Evolutionary conservation across 1,140 invertebrate species (phyloP), one percentile per base, ranked within the genome.

Genomic region (Temnothorax longispinosus): DNA sequence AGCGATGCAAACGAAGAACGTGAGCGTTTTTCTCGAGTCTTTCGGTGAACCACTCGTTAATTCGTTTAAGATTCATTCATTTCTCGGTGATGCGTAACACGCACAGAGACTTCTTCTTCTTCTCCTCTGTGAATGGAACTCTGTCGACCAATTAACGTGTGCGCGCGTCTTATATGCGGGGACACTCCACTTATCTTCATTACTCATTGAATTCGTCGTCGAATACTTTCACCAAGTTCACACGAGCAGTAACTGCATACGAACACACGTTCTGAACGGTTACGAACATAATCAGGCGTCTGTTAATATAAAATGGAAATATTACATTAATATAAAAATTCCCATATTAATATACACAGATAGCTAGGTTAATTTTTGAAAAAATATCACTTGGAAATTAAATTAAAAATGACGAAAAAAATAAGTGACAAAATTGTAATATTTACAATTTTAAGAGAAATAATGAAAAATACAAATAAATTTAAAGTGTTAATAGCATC

Each of bases 121-220:
- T 78, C 58, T 27, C 27, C 27, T 52, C 32, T 41, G 8, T 81
- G 47, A 81, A 81, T 71, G 21, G 10, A 71, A 54, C 64, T 56
- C 64, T 81, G 65, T 81, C 77, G 35, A 54, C 64, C 77, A 81
- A 56, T 81, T 81, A 81, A 81, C 62, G 32, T 50, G 18, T 76
- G n/a, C n/a, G 35, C 7, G 38, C 32, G 35, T 80, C 27, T 69
- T 35, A 54, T 54, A 13, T 77, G 41, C 58, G n/a, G 58, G 18
- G 60, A 78, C 76, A 78, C 75, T 77, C 18, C 75, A 77, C 41
- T 65, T 65, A 78, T 65, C 58, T 76, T 32, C 27, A 47, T 78
- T 78, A 78, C 15, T 78, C 41, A 50, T 64, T 77, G 13, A 77
- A 64, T 75, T 75, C 38, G 3, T 47, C 38, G 15, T 77, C 21